These are phyloP conservation scores for Coenobita brevimanus DNA, from an alignment of 1,140 invertebrate species.

Conservation along the genomic window DNA sequence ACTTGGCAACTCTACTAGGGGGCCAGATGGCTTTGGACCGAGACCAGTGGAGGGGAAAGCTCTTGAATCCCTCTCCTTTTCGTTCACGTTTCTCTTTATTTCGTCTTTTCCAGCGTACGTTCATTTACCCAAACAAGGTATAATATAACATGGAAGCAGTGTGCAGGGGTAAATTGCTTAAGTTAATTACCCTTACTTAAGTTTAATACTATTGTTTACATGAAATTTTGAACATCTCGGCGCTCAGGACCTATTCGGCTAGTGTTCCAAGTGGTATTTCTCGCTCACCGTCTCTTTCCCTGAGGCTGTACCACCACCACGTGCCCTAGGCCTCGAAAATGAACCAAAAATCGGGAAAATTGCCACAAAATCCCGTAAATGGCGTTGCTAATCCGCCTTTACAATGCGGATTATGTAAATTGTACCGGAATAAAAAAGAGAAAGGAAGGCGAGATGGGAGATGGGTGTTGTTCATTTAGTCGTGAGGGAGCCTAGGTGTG, in stretches of 20 bases:
- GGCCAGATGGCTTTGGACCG: conserved; percentile 16
- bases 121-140: no score
- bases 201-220: no score
- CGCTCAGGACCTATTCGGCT: background rate
- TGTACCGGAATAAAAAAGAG: conserved; percentile 16
- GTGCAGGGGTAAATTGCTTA: no score
- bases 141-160: no score
- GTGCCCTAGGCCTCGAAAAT: conserved; percentile 19
- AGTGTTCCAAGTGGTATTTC: background rate
- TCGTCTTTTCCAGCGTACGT: background rate
- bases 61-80: background rate
- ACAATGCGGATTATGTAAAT: conserved; percentile 43
- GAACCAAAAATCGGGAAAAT: conserved; percentile 46
- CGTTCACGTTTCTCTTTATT: background rate
- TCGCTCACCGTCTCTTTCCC: background rate
- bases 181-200: no score
- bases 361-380: conserved; percentile 36
- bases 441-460: background rate
- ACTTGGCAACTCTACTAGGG: background rate
- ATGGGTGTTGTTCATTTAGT: conserved; percentile 31
- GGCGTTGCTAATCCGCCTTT: conserved; percentile 24
- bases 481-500: no score
- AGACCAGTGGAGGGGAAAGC: background rate
- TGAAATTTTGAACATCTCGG: no score
- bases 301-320: background rate